Conservation (phyloP, 2,797 vertebrate genomes). For the Platalea minor region DNA sequence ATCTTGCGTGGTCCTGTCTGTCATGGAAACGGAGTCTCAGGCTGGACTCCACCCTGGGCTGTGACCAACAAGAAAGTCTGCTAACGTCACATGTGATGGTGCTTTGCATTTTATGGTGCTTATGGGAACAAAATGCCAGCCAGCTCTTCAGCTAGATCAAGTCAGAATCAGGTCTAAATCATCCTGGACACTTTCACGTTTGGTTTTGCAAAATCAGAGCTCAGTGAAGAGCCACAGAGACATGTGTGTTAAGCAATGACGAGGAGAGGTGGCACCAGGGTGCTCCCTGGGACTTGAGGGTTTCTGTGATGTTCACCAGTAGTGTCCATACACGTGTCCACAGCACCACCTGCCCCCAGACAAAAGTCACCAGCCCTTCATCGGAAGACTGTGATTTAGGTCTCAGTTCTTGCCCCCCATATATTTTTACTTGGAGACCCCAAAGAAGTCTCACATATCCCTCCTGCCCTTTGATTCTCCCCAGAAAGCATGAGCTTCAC, state of each 20-base stretch:
- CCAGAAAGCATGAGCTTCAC: neutral
- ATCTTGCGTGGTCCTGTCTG: neutral
- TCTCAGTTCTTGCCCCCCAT: neutral
- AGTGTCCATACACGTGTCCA: neutral
- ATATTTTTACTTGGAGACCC: neutral
- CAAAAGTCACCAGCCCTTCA: neutral
- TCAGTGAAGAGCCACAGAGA: neutral
- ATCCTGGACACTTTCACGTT: neutral
- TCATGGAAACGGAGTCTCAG: neutral
- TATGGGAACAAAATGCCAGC: neutral
- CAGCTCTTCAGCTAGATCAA: neutral
- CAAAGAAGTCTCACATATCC: neutral
- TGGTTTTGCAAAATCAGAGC: neutral
- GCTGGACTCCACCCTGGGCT: neutral
- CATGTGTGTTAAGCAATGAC: fast-evolving
- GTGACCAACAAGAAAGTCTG: neutral
- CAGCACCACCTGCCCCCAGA: neutral
- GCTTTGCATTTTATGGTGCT: neutral
- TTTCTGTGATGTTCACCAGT: neutral
- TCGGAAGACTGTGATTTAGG: neutral
- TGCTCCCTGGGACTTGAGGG: neutral
- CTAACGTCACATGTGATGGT: neutral
- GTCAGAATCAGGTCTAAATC: neutral
- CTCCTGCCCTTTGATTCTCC: neutral
- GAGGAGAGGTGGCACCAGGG: neutral